A percentile compares a stretch with the other conserved stretches of the same genome.
Conservation (phyloP, 1,140 invertebrate species). For the Drosophila pachea region DNA sequence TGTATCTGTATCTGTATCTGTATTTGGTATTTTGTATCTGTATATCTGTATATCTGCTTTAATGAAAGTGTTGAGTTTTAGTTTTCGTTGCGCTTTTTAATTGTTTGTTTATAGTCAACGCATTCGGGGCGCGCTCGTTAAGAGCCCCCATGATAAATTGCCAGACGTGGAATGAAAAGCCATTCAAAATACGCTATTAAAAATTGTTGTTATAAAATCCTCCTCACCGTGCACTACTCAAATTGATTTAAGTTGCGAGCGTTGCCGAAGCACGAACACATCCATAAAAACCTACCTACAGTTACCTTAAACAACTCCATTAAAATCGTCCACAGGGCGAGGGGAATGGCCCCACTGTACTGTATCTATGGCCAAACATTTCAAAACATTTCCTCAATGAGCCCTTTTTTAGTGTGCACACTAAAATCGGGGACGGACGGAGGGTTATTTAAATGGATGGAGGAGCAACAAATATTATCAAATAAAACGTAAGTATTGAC, state of each 20-base stretch:
- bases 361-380: constrained; percentile 38
- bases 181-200: constrained; percentile 69
- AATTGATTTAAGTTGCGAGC: constrained; percentile 70
- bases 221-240: constrained; percentile 42
- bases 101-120: constrained; percentile 75
- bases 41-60: constrained; percentile 15
- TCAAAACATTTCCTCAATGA: constrained; percentile 54
- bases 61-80: constrained; percentile 76
- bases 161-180: constrained; percentile 55
- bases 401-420: constrained; percentile 40
- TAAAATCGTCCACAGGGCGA: constrained; percentile 36
- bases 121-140: constrained; percentile 57
- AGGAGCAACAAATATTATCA: constrained; percentile 54
- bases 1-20: constrained; percentile 38
- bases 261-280: constrained; percentile 61
- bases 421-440: constrained; percentile 30
- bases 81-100: constrained; percentile 70
- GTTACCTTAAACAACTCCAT: constrained; percentile 68
- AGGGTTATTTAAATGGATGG: constrained; percentile 47
- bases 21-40: constrained; percentile 33
- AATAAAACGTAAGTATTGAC: constrained; percentile 61
- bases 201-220: constrained; percentile 50
- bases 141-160: constrained; percentile 67
- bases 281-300: constrained; percentile 64
- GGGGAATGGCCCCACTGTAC: background rate